Conservation (phyloP, 2,888 invertebrate genomes). For the Caenorhabditis becei region DNA sequence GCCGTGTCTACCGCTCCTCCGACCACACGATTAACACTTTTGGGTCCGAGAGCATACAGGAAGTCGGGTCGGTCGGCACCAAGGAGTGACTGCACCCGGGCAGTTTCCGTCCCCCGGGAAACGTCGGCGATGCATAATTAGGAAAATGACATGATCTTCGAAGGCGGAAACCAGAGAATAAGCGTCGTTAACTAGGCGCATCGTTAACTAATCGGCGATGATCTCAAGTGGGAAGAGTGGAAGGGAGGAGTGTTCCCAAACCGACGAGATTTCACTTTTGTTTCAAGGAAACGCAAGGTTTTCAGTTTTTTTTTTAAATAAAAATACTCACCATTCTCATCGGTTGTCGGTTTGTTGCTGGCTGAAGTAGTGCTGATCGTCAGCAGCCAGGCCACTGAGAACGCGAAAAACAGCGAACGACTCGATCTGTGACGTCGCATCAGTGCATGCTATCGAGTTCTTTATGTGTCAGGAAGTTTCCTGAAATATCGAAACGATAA, state of each 20-base stretch:
- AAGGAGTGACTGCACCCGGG: slow-evolving; percentile 21
- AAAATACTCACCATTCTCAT: slow-evolving; percentile 60
- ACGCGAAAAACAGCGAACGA: slow-evolving; percentile 8
- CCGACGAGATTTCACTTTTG: slow-evolving; percentile 20
- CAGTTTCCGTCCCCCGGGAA: slow-evolving; percentile 42
- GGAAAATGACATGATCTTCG: slow-evolving; percentile 55
- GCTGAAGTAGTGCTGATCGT: slow-evolving; percentile 12
- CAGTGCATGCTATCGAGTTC: slow-evolving; percentile 51
- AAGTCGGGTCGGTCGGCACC: slow-evolving; percentile 36
- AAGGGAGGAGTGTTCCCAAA: slow-evolving; percentile 26
- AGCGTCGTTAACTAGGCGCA: slow-evolving; percentile 54
- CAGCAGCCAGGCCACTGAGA: slow-evolving; percentile 15
- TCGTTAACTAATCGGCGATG: slow-evolving; percentile 60
- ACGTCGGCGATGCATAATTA: slow-evolving; percentile 56
- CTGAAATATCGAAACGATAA: slow-evolving; percentile 21
- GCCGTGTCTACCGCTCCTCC: slow-evolving; percentile 25
- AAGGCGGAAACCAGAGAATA: slow-evolving; percentile 57
- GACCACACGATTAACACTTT: slow-evolving; percentile 55
- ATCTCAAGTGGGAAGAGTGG: slow-evolving; percentile 43
- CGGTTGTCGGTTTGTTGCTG: slow-evolving; percentile 41
- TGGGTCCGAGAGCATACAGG: slow-evolving; percentile 30
- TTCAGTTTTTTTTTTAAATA: neutral
- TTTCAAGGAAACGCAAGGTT: too few species aligned
- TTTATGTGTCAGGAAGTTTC: slow-evolving; percentile 24
- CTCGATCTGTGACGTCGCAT: slow-evolving; percentile 46